Base-by-base conservation (phyloP, 2,797 vertebrate species). In the Leontocebus nigricollis region DNA sequence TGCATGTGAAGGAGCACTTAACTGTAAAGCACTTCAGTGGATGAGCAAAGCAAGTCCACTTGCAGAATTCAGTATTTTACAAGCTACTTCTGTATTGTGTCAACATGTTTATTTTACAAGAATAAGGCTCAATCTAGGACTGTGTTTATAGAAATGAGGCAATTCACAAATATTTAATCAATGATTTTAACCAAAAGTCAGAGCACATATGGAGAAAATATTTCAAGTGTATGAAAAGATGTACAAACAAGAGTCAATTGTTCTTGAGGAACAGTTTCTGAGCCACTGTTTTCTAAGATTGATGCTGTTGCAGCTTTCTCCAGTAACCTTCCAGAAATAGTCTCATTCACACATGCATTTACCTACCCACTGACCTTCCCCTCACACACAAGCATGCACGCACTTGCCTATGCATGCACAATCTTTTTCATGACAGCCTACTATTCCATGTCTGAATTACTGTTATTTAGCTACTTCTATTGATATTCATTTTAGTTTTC, bases 281-380 rank as follows among this genome's bases (percentile, higher is more conserved):
- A 79, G 61, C 12, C 20, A 14, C 41, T 7, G 2, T n/a, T 72
- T 13, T 41, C 46, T 36, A 27, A 48, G 39, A 33, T 2, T 4
- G 3, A 24, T 33, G 72, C 33, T 44, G 30, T 7, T 46, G 8
- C 7, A 14, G 8, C 0, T 10, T 59, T 27, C 14, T 90, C 50
- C 30, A 27, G 12, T 15, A n/a, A 86, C 7, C 27, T 61, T 80
- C n/a, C 73, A 22, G 50, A 80, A 67, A 50, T 1, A 30, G 15
- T 24, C 15, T 36, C 33, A 67, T 9, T 14, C 5, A 27, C 5
- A 1, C 0, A 0, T 9, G 2, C 13, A 7, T 13, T 13, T 9
- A 10, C 0, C 26, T 33, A 67, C 33, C 15, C 61, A n/a, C 33
- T n/a, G 15, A n/a, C 15, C 33, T 17, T 67, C 15, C 33, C 9